phyloP scores from a whole-genome alignment of 2,888 invertebrate genomes.

The Dendrolimus houi region DNA sequence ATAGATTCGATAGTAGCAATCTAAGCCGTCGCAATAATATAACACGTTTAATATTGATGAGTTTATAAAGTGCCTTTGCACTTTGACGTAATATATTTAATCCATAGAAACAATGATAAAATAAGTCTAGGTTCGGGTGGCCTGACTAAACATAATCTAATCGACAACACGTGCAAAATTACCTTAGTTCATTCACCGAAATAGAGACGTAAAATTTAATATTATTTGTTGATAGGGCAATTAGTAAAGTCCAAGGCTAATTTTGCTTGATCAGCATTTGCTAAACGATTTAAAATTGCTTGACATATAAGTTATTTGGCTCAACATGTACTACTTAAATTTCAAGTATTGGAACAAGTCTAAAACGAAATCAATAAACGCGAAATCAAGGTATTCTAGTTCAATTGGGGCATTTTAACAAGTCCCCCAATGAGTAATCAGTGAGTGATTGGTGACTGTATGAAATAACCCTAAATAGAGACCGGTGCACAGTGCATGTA shows the following conservation, averaged over 20 bases:
- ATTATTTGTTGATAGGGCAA: not conserved
- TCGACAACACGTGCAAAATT: not conserved
- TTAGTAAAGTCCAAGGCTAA: not conserved
- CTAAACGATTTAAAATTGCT: conserved; percentile 32
- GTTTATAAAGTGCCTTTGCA: no score
- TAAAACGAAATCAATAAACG: conserved; percentile 24
- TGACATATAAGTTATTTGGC: not conserved
- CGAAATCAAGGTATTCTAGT: conserved; percentile 50
- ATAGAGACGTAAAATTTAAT: not conserved
- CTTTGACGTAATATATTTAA: not conserved
- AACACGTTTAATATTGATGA: no score
- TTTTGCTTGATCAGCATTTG: conserved; percentile 14
- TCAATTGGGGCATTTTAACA: conserved; percentile 45
- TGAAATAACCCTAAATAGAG: conserved; percentile 43
- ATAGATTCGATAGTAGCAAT: conserved; percentile 14
- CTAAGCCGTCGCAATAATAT: not conserved
- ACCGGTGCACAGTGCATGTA: conserved; percentile 15
- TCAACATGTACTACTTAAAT: not conserved
- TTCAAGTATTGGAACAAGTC: not conserved
- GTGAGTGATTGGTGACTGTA: conserved; percentile 27
- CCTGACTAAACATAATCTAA: not conserved
- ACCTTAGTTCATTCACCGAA: not conserved
- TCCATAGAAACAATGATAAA: not conserved
- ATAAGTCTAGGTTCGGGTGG: not conserved
- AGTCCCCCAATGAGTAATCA: conserved; percentile 13